These are phyloP conservation scores for Nephrotoma guestfalica DNA, from an alignment of 2,888 invertebrate genomes.

Conservation along the genomic window DNA sequence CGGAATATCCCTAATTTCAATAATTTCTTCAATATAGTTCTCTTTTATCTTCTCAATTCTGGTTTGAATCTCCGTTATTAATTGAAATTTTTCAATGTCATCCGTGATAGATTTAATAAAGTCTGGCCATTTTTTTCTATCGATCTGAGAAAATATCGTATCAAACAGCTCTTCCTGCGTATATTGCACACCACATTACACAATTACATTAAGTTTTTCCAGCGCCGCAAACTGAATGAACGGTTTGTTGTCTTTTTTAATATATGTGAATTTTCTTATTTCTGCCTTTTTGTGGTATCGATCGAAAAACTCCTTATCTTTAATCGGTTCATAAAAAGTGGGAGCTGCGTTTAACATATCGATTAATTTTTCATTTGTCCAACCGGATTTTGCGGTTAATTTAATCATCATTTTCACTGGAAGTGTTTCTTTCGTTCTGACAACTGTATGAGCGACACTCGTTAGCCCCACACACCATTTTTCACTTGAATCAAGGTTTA, in stretches of 20 bases:
- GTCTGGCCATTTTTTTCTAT: no score
- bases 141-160: no score
- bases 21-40: not conserved
- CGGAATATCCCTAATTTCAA: not conserved
- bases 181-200: no score
- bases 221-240: not conserved
- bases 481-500: not conserved
- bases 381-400: not conserved
- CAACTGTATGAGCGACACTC: not conserved
- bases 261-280: not conserved
- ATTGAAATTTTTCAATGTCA: not conserved
- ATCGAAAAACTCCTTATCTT: not conserved
- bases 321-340: not conserved
- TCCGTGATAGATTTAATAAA: no score
- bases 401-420: not conserved
- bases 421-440: not conserved
- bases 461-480: not conserved
- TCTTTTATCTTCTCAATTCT: not conserved
- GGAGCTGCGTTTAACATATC: not conserved
- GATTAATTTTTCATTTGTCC: not conserved
- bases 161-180: no score
- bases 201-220: not conserved
- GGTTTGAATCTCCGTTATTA: not conserved
- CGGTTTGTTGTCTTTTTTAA: not conserved
- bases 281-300: not conserved